Evolutionary conservation across 2,797 vertebrate species (phyloP).

Genomic region (Spea hammondii): DNA sequence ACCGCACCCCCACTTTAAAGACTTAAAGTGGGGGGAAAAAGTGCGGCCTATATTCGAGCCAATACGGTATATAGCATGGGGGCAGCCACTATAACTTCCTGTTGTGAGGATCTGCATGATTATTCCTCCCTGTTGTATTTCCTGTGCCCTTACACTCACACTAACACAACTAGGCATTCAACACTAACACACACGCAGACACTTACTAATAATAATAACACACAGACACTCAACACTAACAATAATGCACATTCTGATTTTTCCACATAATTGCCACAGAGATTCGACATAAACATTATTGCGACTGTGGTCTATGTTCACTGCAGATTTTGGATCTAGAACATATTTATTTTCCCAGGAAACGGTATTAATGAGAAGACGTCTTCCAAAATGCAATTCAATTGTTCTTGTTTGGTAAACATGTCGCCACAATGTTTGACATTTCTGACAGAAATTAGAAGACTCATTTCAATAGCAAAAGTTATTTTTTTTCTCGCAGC

Average conservation of each 20-base stretch:
- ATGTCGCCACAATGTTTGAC: constrained; percentile 23
- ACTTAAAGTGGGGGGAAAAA: too few relatives aligned
- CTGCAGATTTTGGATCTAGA: not conserved
- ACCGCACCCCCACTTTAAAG: too few relatives aligned
- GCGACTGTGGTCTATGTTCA: not conserved
- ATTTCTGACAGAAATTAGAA: constrained; percentile 20
- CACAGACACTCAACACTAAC: too few relatives aligned
- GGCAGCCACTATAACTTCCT: too few relatives aligned
- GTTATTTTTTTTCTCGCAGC: not conserved
- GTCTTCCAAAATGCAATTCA: constrained; percentile 11
- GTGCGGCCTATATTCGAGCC: too few relatives aligned
- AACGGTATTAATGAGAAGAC: not conserved
- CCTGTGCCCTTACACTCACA: too few relatives aligned
- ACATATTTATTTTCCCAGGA: not conserved
- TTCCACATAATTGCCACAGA: not conserved
- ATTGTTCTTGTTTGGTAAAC: constrained; percentile 39
- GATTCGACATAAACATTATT: not conserved
- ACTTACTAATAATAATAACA: too few relatives aligned
- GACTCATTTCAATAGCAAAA: constrained; percentile 20
- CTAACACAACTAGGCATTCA: too few relatives aligned
- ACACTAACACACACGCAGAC: too few relatives aligned
- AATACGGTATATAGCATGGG: too few relatives aligned
- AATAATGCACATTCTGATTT: not conserved
- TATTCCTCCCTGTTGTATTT: too few relatives aligned
- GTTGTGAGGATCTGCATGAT: too few relatives aligned